These are phyloP conservation scores for Automeris io DNA, from an alignment of 2,888 invertebrate genomes.

Conservation along the genomic window DNA sequence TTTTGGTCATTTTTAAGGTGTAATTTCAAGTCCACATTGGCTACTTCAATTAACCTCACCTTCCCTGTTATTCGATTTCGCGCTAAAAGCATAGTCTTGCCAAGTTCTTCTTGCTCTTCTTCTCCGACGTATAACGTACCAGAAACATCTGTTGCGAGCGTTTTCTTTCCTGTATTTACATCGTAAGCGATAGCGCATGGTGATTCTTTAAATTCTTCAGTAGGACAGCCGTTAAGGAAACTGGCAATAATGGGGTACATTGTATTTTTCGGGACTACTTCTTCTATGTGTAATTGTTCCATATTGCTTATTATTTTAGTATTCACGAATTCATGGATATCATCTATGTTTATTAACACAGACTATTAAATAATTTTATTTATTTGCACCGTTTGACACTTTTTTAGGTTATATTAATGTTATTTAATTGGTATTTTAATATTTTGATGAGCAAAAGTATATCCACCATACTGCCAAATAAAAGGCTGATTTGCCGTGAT, in stretches of 20 bases:
- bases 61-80: constrained; percentile 52
- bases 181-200: constrained; percentile 36
- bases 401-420: no score
- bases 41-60: constrained; percentile 48
- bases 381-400: no score
- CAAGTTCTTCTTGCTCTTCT: constrained; percentile 38
- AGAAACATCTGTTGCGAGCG: constrained; percentile 33
- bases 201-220: constrained; percentile 31
- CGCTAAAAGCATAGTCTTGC: constrained; percentile 44
- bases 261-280: constrained; percentile 36
- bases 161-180: constrained; percentile 28
- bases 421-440: no score
- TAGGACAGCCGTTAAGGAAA: constrained; percentile 58
- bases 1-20: constrained; percentile 27
- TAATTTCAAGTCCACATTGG: constrained; percentile 44
- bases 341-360: no score
- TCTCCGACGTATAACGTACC: constrained; percentile 47
- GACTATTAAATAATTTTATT: no score
- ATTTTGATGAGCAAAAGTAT: no score
- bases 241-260: constrained; percentile 39
- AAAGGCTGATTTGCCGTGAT: no score
- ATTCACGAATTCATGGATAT: no score
- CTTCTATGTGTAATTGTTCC: constrained; percentile 45
- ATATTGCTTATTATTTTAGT: constrained; percentile 21
- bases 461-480: no score